A percentile compares a stretch with the other conserved stretches of the same genome.
These are phyloP conservation scores for Microplitis demolitor DNA, from an alignment of 1,140 invertebrate species.

Conservation along the genomic window DNA sequence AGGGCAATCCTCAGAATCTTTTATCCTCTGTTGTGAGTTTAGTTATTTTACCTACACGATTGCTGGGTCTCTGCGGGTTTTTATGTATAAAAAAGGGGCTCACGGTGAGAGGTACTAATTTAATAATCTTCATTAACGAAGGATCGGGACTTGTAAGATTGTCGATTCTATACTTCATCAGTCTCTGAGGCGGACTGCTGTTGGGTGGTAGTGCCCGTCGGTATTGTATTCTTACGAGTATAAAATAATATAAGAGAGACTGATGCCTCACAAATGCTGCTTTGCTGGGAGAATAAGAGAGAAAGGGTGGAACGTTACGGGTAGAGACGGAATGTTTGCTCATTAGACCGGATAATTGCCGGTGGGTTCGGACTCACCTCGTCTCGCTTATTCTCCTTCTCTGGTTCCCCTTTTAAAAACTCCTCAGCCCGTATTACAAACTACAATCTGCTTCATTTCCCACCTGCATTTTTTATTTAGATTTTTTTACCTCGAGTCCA, in stretches of 20 bases:
- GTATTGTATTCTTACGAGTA: no score
- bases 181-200: no score
- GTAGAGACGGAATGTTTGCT: conserved; percentile 52
- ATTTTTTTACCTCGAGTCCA: no score
- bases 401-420: conserved; percentile 30
- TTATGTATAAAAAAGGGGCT: neutral
- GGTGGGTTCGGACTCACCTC: conserved; percentile 46
- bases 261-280: conserved; percentile 10
- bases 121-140: conserved; percentile 53
- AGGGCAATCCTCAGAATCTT: no score
- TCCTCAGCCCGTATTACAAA: neutral
- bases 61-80: neutral
- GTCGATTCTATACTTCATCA: conserved; percentile 22
- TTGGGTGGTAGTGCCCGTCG: conserved; percentile 15
- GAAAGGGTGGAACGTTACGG: conserved; percentile 26
- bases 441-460: conserved; percentile 24
- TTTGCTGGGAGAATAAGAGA: conserved; percentile 27
- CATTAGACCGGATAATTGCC: conserved; percentile 60
- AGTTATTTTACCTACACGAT: neutral
- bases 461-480: neutral
- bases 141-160: conserved; percentile 38
- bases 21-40: no score
- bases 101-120: conserved; percentile 48
- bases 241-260: neutral
- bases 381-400: conserved; percentile 36